These are phyloP conservation scores for Distichodus sexfasciatus DNA, from an alignment of 2,797 vertebrate genomes.

Conservation along the genomic window DNA sequence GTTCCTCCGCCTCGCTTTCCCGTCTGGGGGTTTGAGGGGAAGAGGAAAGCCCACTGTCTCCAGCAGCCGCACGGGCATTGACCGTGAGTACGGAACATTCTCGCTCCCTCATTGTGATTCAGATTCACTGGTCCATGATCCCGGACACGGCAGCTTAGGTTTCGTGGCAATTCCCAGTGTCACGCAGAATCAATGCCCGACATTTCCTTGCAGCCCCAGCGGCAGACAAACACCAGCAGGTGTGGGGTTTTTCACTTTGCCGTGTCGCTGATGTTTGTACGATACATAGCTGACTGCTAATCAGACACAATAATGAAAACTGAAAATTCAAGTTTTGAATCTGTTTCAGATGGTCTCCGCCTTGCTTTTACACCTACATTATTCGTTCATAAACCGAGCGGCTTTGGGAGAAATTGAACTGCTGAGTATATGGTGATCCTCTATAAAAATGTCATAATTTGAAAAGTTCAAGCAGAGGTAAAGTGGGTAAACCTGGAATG, in stretches of 20 bases:
- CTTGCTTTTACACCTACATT: neutral
- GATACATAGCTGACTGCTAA: no score
- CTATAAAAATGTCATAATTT: neutral
- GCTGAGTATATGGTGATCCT: neutral
- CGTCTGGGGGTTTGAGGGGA: neutral
- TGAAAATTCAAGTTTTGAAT: neutral
- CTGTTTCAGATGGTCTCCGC: neutral
- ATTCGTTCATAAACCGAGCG: neutral
- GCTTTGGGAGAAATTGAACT: neutral
- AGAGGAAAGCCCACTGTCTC: neutral
- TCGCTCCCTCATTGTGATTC: slow-evolving; percentile 26
- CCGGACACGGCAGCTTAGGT: slow-evolving; percentile 32
- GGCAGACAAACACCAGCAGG: slow-evolving; percentile 30
- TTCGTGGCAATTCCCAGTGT: slow-evolving; percentile 31
- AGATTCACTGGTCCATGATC: slow-evolving; percentile 42
- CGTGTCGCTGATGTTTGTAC: slow-evolving; percentile 3
- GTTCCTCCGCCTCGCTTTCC: neutral
- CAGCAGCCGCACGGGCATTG: slow-evolving; percentile 20
- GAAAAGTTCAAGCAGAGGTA: neutral
- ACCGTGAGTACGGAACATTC: slow-evolving; percentile 37
- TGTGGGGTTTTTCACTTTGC: slow-evolving; percentile 23
- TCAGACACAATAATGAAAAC: no score
- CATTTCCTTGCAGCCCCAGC: slow-evolving; percentile 25
- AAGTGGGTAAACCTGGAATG: neutral
- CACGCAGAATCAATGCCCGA: slow-evolving; percentile 46